Percentiles rank a stretch among this genome's conserved stretches.
phyloP scores from a whole-genome alignment of 2,113 vertebrate genomes.

The Lasiurus borealis region DNA sequence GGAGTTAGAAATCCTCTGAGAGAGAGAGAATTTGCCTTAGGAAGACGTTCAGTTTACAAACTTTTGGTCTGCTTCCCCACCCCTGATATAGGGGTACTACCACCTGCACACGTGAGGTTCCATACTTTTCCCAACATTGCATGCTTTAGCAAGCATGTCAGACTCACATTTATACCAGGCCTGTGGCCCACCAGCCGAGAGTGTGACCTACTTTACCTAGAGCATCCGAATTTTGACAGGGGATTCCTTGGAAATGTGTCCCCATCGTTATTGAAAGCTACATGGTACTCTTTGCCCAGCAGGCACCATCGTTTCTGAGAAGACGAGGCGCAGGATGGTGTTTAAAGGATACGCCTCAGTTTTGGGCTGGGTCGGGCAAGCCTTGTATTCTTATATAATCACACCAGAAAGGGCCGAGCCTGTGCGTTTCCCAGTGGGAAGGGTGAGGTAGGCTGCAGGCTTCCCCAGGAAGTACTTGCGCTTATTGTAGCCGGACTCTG shows the following conservation, averaged over 20 bases:
- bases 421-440: constrained; percentile 75
- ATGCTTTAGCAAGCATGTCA: neutral
- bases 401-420: constrained; percentile 66
- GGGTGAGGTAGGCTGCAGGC: constrained; percentile 75
- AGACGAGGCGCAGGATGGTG: neutral
- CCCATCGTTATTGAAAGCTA: constrained; percentile 72
- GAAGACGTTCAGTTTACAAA: neutral
- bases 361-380: constrained; percentile 49
- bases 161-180: no score
- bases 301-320: neutral
- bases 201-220: neutral
- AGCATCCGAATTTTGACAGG: constrained; percentile 62
- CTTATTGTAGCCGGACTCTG: constrained; percentile 86
- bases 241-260: neutral
- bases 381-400: constrained; percentile 75
- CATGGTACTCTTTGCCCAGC: constrained; percentile 46
- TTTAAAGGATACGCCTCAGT: constrained; percentile 76
- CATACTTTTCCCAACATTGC: neutral
- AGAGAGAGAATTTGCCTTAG: constrained; percentile 16
- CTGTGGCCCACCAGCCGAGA: no score
- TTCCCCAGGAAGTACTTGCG: constrained; percentile 86
- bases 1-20: neutral
- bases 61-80: neutral
- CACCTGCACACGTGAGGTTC: neutral
- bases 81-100: neutral